Percentiles rank a stretch among this genome's conserved stretches.
Evolutionary conservation across 2,888 invertebrate species (phyloP).

Genomic region (Cataglyphis cursor): DNA sequence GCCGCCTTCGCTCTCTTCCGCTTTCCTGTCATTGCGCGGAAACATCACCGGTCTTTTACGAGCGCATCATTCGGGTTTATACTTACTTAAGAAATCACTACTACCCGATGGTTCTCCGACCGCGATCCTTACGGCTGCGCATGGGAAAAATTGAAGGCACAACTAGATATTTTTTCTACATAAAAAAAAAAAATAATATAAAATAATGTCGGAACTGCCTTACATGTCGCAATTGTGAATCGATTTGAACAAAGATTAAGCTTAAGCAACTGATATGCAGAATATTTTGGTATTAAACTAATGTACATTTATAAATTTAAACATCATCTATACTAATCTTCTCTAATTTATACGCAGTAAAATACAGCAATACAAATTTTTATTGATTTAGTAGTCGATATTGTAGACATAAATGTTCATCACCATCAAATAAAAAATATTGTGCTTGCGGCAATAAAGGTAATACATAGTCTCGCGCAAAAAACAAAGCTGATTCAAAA

Average conservation of each 20-base stretch:
- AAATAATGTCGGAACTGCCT: background rate
- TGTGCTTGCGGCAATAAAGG: slow-evolving; percentile 16
- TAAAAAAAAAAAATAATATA: background rate
- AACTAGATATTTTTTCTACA: background rate
- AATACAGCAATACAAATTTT: background rate
- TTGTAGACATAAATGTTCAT: slow-evolving; percentile 36
- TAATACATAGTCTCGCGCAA: slow-evolving; percentile 28
- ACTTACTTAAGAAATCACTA: slow-evolving; percentile 84
- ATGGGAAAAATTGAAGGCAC: background rate
- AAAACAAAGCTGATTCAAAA: slow-evolving; percentile 51
- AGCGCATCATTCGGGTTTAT: slow-evolving; percentile 85
- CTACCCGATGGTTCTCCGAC: slow-evolving; percentile 65
- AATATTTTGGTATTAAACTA: background rate
- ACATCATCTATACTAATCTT: background rate
- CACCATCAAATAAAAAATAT: slow-evolving; percentile 40
- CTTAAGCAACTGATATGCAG: background rate
- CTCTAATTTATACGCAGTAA: background rate
- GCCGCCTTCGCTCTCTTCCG: slow-evolving; percentile 39
- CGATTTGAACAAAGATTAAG: background rate
- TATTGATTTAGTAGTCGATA: slow-evolving; percentile 30
- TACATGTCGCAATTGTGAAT: background rate
- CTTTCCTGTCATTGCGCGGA: slow-evolving; percentile 31
- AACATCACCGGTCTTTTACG: slow-evolving; percentile 81
- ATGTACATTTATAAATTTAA: background rate
- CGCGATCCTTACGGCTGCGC: slow-evolving; percentile 43